Conservation (phyloP, 2,113 vertebrate genomes). For the Eulemur rufifrons region DNA sequence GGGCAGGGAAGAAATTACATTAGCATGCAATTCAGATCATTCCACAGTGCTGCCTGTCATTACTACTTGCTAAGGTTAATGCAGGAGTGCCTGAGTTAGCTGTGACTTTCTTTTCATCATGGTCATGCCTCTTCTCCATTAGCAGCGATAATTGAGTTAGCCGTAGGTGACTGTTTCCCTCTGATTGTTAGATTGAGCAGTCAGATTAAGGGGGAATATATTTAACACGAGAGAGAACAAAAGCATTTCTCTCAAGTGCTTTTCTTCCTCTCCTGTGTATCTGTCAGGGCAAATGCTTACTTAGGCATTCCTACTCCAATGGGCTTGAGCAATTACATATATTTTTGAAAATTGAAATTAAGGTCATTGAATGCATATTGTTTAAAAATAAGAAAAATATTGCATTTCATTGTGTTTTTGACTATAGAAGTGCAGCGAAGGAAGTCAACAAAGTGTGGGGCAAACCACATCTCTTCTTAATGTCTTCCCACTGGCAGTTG, state of each 20-base stretch:
- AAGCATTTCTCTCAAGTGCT: constrained; percentile 41
- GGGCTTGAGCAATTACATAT: background rate
- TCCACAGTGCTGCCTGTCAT: background rate
- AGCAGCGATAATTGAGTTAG: constrained; percentile 73
- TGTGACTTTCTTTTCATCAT: constrained; percentile 55
- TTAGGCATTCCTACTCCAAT: background rate
- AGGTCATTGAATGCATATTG: background rate
- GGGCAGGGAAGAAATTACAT: background rate
- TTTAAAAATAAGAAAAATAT: constrained; percentile 21
- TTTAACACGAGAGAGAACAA: constrained; percentile 66
- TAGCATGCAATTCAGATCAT: constrained; percentile 35
- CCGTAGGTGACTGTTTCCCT: constrained; percentile 56
- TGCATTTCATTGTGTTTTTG: background rate
- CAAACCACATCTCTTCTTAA: background rate
- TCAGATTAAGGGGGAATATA: constrained; percentile 58
- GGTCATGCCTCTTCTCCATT: constrained; percentile 61
- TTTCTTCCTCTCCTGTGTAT: background rate
- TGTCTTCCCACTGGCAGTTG: background rate
- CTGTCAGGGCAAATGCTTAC: constrained; percentile 16
- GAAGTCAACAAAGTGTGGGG: background rate
- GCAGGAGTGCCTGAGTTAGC: constrained; percentile 26
- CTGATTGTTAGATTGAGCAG: constrained; percentile 47
- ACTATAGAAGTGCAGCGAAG: background rate
- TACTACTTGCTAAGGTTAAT: constrained; percentile 62
- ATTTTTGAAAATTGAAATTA: constrained; percentile 3